Conservation (phyloP, 1,140 invertebrate genomes). For the Diabrotica virgifera region DNA sequence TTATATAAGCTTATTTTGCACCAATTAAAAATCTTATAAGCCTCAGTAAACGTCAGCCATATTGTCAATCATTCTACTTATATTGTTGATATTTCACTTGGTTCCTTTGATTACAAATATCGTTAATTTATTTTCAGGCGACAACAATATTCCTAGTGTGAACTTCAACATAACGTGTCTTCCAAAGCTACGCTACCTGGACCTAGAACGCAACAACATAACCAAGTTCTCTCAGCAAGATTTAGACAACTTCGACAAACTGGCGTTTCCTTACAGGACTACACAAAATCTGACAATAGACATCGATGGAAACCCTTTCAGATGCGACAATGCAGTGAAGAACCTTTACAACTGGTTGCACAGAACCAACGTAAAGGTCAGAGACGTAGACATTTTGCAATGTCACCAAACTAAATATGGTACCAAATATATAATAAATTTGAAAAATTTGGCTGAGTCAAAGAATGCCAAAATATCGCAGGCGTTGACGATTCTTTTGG, state of each 20-base stretch:
- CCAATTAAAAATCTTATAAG: no score
- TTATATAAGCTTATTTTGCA: no score
- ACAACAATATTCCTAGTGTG: conserved; percentile 61
- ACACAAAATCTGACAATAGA: conserved; percentile 63
- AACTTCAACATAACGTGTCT: conserved; percentile 69
- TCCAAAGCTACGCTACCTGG: conserved; percentile 64
- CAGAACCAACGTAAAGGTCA: conserved; percentile 59
- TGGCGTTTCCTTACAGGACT: conserved; percentile 52
- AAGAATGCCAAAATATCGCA: conserved; percentile 45
- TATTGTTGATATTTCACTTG: no score
- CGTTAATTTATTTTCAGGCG: conserved; percentile 50
- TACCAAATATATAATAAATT: conserved; percentile 46
- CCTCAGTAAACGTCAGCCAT: no score
- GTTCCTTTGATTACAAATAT: no score
- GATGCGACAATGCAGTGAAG: conserved; percentile 62
- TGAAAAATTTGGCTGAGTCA: conserved; percentile 47
- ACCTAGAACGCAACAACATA: conserved; percentile 70
- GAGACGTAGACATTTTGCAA: conserved; percentile 55
- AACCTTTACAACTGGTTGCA: conserved; percentile 64
- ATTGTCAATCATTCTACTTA: no score
- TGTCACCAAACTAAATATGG: conserved; percentile 50
- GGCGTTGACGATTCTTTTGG: conserved; percentile 55
- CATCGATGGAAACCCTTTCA: conserved; percentile 65
- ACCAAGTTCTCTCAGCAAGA: conserved; percentile 57
- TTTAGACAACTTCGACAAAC: conserved; percentile 57